Evolutionary conservation across 2,797 vertebrate genomes (phyloP), one percentile per base, ranked within the genome.

Genomic region (Tapera naevia): DNA sequence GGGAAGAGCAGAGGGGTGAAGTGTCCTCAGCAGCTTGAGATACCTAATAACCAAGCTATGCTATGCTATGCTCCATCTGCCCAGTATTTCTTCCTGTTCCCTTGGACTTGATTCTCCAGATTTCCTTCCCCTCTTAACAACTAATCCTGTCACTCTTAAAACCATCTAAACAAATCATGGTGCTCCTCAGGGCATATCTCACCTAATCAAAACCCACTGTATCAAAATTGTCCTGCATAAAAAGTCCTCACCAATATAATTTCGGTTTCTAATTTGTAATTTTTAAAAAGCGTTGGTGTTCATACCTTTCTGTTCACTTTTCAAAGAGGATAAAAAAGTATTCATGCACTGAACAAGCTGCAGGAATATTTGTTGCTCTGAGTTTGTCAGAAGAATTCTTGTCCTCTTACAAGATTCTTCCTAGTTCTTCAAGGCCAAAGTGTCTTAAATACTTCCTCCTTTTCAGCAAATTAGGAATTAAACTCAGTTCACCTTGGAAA

Each of bases 401-500:
- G 30, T 69, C 54, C 28, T 74, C 41, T 61, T 60, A 28, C 9
- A 28, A 74, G 37, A 45, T 54, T 58, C 33, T 83, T 67, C 45
- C 46, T 89, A 81, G 27, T 70, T 91, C 65, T 88, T 76, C 79
- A 74, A 87, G 72, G 65, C 78, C 30, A 22, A 88, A 87, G 5
- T 48, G 46, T 53, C 81, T 90, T 54, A 70, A 80, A 70, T 67
- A 86, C 70, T 88, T 90, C 35, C 58, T 88, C 64, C 13, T 78
- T 86, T 88, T 72, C 54, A 89, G 58, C 27, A 88, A 91, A 93
- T 87, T 86, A 91, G 53, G 43, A 83, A 93, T 84, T 88, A 91
- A 93, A 71, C 51, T 88, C 70, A 30, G 12, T 45, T 92, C 70
- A 91, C 73, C 66, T 84, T 91, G 30, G 56, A 81, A 92, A 84